These are phyloP conservation scores for Coptodon rendalli DNA, from an alignment of 2,113 vertebrate genomes.

Conservation along the genomic window DNA sequence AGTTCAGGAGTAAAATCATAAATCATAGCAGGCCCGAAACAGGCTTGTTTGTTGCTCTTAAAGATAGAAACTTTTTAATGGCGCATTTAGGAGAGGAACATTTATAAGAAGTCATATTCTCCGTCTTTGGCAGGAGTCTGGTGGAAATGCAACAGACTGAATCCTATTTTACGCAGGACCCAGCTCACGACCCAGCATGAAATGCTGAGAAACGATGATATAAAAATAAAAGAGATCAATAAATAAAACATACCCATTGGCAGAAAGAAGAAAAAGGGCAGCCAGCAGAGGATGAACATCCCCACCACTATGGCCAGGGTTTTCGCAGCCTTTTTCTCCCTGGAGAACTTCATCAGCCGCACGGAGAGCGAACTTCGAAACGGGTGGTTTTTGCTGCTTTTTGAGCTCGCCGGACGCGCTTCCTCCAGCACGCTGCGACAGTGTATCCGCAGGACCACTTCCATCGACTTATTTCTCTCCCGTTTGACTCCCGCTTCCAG, in stretches of 20 bases:
- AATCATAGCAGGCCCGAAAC: not conserved
- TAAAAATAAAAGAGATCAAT: not conserved
- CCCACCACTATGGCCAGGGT: slow-evolving; percentile 97
- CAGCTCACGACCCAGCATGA: not conserved
- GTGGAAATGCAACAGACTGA: not conserved
- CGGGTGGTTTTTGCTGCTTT: slow-evolving; percentile 80
- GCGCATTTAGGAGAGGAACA: not conserved
- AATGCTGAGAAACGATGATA: not conserved
- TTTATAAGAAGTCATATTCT: not conserved
- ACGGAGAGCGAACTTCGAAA: slow-evolving; percentile 92
- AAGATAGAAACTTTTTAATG: not conserved
- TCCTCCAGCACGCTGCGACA: slow-evolving; percentile 82
- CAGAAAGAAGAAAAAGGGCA: slow-evolving; percentile 96
- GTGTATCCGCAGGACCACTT: slow-evolving; percentile 94
- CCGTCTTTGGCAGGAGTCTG: not conserved
- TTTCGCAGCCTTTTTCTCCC: slow-evolving; percentile 97
- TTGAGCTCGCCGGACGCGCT: slow-evolving; percentile 61
- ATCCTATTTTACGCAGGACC: not conserved
- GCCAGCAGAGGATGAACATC: slow-evolving; percentile 97
- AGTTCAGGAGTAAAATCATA: not conserved
- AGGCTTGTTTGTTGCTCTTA: not conserved
- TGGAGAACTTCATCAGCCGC: slow-evolving; percentile 93
- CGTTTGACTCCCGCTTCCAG: slow-evolving; percentile 93
- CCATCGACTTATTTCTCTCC: slow-evolving; percentile 87
- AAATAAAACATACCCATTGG: slow-evolving; percentile 83